These are phyloP conservation scores for Phorcus lineatus DNA, from an alignment of 2,888 invertebrate species.

Conservation along the genomic window DNA sequence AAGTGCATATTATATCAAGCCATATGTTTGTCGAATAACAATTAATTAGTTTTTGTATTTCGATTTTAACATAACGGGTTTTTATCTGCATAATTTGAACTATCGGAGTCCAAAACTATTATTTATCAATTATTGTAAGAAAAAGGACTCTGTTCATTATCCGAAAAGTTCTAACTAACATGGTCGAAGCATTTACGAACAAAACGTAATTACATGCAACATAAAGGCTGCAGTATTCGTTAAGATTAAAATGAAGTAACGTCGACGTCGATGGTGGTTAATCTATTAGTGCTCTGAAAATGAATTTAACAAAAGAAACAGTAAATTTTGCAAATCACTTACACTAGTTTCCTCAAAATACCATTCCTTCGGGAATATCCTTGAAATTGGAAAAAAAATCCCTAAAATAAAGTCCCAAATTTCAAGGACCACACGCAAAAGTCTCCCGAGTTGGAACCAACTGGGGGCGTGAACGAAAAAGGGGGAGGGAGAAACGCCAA, in stretches of 20 bases:
- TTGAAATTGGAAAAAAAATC: background rate
- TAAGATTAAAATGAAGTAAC: background rate
- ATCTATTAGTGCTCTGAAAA: background rate
- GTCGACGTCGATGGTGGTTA: background rate
- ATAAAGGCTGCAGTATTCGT: background rate
- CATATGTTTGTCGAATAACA: no score
- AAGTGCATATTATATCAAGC: no score
- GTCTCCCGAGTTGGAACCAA: background rate
- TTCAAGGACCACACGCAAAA: slow-evolving; percentile 12
- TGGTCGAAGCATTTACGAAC: no score
- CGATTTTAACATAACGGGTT: no score
- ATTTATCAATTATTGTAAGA: no score
- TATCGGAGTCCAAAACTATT: no score
- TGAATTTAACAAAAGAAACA: slow-evolving; percentile 4
- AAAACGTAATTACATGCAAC: no score
- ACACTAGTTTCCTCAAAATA: background rate
- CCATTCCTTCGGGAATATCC: background rate
- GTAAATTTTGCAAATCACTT: slow-evolving; percentile 5
- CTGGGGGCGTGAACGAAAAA: background rate
- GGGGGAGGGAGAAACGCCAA: background rate
- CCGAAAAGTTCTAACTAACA: no score
- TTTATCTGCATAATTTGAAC: no score
- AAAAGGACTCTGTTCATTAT: no score
- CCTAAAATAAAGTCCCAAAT: background rate
- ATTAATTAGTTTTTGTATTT: no score